Evolutionary conservation across 2,797 vertebrate genomes (phyloP), one percentile per base, ranked within the genome.

Genomic region (Buceros bicornis): DNA sequence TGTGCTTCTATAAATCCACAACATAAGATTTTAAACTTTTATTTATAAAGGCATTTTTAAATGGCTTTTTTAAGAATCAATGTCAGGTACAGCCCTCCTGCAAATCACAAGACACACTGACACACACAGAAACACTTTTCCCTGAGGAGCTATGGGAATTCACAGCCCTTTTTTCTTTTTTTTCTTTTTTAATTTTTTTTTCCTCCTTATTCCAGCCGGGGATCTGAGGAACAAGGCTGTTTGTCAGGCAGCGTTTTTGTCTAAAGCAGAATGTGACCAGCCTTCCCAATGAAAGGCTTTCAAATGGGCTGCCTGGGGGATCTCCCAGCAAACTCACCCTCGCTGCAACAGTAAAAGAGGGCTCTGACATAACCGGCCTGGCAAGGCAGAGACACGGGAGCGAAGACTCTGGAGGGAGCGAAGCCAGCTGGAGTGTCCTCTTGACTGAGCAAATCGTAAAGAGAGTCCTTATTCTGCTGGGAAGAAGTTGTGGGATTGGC

Each of bases 351-450:
- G 89, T 16, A 22, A 64, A 47, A 88, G 92, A 53, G 66, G 8
- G 37, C 76, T 85, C 61, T 51, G 81, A 43, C 90, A 13, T 5
- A 42, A 70, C 71, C 37, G 67, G 48, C 31, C 60, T 64, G 74
- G 92, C 56, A 56, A 56, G 66, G 67, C 37, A 72, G 82, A 47
- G 22, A 26, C 12, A 21, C 43, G 7, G 56, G 29, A 87, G 45
- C 3, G 4, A 93, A 91, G 54, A 33, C 69, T 69, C 76, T 48
- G 10, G 3, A 69, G 69, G 82, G 84, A 94, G 26, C 0, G 2
- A 33, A 89, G 95, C 96, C 94, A 97, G 94, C 95, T 95, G 95
- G 94, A 97, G 71, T 37, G 74, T 87, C 67, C 85, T 87, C 94
- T 89, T 84, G 91, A 93, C 81, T 94, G 93, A 90, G 70, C 81